phyloP scores from a whole-genome alignment of 2,113 vertebrate genomes.

The Eublepharis macularius region DNA sequence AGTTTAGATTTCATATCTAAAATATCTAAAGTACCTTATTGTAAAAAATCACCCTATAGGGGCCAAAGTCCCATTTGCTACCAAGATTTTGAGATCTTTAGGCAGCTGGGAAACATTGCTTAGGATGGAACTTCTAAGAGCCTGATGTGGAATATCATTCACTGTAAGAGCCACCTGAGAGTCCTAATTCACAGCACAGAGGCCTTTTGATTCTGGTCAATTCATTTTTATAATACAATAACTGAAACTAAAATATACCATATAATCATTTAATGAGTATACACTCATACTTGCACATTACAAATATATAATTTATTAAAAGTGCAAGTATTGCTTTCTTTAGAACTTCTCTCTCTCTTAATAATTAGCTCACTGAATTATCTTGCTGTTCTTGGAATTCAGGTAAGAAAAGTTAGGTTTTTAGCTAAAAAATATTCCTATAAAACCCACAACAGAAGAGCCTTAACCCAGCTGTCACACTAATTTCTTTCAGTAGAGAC shows the following conservation, averaged over 20 bases:
- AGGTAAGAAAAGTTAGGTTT: background rate
- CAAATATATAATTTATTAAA: constrained; percentile 14
- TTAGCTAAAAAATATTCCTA: background rate
- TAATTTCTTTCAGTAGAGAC: background rate
- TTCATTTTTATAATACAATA: background rate
- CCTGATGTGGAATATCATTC: background rate
- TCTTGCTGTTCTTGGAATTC: constrained; percentile 1
- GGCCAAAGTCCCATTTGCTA: background rate
- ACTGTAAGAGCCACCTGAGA: background rate
- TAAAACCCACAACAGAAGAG: background rate
- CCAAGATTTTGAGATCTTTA: background rate
- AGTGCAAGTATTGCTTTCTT: constrained; percentile 1
- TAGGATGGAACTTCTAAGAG: background rate
- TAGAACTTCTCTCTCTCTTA: background rate
- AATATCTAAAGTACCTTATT: background rate
- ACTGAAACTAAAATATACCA: background rate
- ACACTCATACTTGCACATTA: background rate
- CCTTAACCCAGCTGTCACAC: background rate
- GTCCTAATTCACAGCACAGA: background rate
- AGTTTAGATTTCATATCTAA: background rate
- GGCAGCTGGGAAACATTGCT: background rate
- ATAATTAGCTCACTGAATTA: background rate
- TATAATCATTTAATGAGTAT: background rate
- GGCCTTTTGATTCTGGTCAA: background rate
- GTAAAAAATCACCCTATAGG: background rate